Evolutionary conservation across 2,888 invertebrate species (phyloP).

Genomic region (Pycnomerus fuliginosus): DNA sequence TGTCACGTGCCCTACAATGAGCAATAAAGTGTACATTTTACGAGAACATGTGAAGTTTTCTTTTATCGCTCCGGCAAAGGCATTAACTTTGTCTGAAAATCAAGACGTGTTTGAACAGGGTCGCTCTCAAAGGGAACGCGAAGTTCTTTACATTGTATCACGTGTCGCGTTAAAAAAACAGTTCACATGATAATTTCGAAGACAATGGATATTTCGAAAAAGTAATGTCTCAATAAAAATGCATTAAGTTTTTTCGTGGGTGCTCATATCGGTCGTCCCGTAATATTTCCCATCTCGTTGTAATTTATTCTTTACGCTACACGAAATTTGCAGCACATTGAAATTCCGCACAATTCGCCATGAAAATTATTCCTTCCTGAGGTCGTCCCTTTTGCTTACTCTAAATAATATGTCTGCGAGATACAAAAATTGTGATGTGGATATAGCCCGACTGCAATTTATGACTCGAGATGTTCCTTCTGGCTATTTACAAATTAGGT

Average conservation of each 20-base stretch:
- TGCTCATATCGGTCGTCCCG: conserved; percentile 6
- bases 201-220: no score
- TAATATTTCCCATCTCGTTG: conserved; percentile 11
- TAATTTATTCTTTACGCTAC: conserved; percentile 23
- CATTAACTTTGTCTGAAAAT: conserved; percentile 23
- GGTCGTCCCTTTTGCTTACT: conserved; percentile 20
- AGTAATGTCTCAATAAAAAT: conserved; percentile 18
- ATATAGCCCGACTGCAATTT: no score
- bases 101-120: conserved; percentile 23
- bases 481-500: no score
- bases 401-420: conserved; percentile 27
- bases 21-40: conserved; percentile 18
- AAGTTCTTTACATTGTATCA: background rate
- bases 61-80: conserved; percentile 15
- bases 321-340: conserved; percentile 28
- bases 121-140: conserved; percentile 13
- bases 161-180: conserved; percentile 7
- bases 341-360: conserved; percentile 30
- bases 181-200: conserved; percentile 15
- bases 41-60: conserved; percentile 16
- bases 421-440: conserved; percentile 26
- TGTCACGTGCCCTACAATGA: conserved; percentile 9
- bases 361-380: conserved; percentile 31
- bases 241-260: conserved; percentile 12
- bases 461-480: no score